phyloP scores from a whole-genome alignment of 2,888 invertebrate species.

The Malthinus seriepunctatus region DNA sequence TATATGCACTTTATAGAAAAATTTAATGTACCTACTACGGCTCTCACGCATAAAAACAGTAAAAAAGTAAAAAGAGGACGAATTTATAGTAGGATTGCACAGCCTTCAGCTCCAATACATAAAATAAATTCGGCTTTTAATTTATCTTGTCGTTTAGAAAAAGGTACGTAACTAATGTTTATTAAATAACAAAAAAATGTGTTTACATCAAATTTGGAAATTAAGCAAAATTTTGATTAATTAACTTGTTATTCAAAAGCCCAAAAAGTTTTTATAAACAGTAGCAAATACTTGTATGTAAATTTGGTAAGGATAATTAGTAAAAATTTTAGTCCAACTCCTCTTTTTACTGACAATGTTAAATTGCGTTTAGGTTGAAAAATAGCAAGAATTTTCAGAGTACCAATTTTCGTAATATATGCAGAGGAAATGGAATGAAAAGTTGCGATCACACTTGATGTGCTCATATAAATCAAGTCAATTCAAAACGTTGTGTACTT shows the following conservation, averaged over 20 bases:
- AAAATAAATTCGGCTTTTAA: no score
- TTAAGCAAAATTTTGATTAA: slow-evolving; percentile 1
- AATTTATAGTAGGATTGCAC: no score
- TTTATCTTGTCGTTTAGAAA: no score
- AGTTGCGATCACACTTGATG: slow-evolving; percentile 7
- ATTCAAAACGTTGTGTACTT: neutral
- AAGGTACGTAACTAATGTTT: no score
- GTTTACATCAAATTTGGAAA: neutral
- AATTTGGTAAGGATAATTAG: slow-evolving; percentile 4
- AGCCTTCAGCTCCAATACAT: no score
- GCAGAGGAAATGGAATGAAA: slow-evolving; percentile 7
- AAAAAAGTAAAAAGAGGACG: no score
- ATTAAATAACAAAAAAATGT: no score
- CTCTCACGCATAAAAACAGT: no score
- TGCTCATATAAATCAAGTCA: slow-evolving; percentile 1
- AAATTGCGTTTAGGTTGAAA: slow-evolving; percentile 5
- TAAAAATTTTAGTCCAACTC: neutral
- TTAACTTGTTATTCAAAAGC: neutral
- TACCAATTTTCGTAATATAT: slow-evolving; percentile 6
- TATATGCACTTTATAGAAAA: no score
- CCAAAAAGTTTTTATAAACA: neutral
- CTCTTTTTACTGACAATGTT: slow-evolving; percentile 3
- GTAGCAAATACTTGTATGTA: slow-evolving; percentile 3
- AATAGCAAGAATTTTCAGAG: slow-evolving; percentile 6
- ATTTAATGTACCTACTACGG: no score